Percentiles rank a stretch among this genome's conserved stretches.
phyloP scores from a whole-genome alignment of 2,888 invertebrate species.

The Cephus pygmeus region DNA sequence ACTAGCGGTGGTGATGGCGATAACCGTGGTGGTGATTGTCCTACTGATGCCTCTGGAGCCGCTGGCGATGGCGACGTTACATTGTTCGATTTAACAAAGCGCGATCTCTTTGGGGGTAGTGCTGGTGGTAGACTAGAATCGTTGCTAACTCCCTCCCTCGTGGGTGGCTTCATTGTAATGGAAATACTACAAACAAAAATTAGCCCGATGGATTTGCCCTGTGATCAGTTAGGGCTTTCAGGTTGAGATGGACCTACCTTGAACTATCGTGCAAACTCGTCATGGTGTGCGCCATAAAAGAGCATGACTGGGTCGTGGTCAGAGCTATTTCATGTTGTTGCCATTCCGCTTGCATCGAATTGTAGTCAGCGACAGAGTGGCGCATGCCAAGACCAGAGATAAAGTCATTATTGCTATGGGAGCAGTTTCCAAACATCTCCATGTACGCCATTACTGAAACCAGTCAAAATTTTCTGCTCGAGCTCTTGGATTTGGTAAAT shows the following conservation, averaged over 20 bases:
- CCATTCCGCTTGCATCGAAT: slow-evolving; percentile 71
- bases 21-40: slow-evolving; percentile 66
- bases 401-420: slow-evolving; percentile 79
- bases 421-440: slow-evolving; percentile 94
- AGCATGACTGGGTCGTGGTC: slow-evolving; percentile 71
- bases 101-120: slow-evolving; percentile 72
- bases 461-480: neutral
- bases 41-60: slow-evolving; percentile 26
- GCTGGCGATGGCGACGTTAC: slow-evolving; percentile 50
- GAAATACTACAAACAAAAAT: slow-evolving; percentile 47
- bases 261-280: slow-evolving; percentile 59
- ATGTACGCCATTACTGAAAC: slow-evolving; percentile 92
- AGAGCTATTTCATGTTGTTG: slow-evolving; percentile 68
- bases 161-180: slow-evolving; percentile 53
- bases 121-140: slow-evolving; percentile 70
- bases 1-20: slow-evolving; percentile 56
- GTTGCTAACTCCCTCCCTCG: slow-evolving; percentile 48
- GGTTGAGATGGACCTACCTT: slow-evolving; percentile 41
- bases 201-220: slow-evolving; percentile 3
- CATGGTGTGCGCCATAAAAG: slow-evolving; percentile 66
- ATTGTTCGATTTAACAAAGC: slow-evolving; percentile 57
- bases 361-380: slow-evolving; percentile 88
- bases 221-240: neutral
- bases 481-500: too few relatives aligned
- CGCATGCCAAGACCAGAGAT: slow-evolving; percentile 79